Evolutionary conservation across 1,140 invertebrate species (phyloP).

Genomic region (Cepaea nemoralis): DNA sequence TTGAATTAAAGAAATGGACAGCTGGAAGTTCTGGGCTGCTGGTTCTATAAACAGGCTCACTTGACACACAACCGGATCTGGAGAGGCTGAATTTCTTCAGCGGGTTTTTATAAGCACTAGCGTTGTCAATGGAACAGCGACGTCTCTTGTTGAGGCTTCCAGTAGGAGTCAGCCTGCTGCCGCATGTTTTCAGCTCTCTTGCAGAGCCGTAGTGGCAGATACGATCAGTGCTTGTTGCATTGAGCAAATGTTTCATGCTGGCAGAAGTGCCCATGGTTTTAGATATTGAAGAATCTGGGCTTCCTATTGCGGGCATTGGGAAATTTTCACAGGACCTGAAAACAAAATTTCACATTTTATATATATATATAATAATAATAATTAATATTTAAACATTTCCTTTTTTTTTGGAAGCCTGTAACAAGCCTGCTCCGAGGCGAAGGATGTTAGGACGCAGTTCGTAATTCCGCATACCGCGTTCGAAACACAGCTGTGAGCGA

Average conservation of each 20-base stretch:
- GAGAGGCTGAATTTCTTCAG: slow-evolving; percentile 58
- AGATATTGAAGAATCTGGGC: neutral
- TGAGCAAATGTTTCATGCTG: neutral
- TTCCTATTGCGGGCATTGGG: neutral
- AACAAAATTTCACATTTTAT: no score
- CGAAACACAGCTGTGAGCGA: no score
- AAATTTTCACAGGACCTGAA: slow-evolving; percentile 28
- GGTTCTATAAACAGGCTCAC: slow-evolving; percentile 36
- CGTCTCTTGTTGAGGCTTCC: slow-evolving; percentile 63
- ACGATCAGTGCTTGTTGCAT: neutral
- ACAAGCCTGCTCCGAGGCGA: no score
- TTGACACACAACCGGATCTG: slow-evolving; percentile 50
- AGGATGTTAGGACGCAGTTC: no score
- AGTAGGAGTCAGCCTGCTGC: slow-evolving; percentile 44
- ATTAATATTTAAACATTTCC: no score
- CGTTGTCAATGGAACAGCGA: slow-evolving; percentile 56
- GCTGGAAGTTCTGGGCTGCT: slow-evolving; percentile 65
- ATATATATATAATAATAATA: no score
- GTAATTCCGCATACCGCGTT: no score
- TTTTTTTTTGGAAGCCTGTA: no score
- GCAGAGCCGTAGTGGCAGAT: neutral
- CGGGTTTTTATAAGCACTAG: slow-evolving; percentile 48
- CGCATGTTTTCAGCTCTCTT: neutral
- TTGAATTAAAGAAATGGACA: slow-evolving; percentile 68
- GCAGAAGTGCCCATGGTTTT: neutral